Conservation (phyloP, 2,113 vertebrate species). For the Arizona elegans region DNA sequence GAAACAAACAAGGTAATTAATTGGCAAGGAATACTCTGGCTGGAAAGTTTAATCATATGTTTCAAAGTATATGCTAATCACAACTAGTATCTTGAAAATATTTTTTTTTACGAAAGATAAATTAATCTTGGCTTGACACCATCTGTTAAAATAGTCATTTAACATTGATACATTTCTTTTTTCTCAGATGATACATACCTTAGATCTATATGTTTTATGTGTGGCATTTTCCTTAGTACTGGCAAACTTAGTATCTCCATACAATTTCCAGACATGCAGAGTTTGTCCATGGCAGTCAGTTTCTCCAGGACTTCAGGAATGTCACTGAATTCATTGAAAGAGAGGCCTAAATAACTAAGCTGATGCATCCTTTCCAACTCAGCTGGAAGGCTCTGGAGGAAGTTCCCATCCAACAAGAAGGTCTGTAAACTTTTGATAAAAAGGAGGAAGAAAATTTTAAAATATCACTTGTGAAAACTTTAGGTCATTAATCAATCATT, state of each 20-base stretch:
- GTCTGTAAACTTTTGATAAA: constrained; percentile 86
- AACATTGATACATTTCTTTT: not conserved
- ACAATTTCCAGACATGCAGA: constrained; percentile 95
- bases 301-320: constrained; percentile 90
- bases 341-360: constrained; percentile 88
- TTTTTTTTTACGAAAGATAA: not conserved
- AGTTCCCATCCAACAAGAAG: constrained; percentile 93
- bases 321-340: constrained; percentile 91
- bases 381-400: constrained; percentile 82
- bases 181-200: constrained; percentile 69
- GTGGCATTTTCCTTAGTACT: constrained; percentile 81
- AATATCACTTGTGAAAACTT: not conserved
- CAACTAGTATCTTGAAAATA: not conserved
- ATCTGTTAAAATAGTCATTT: constrained; percentile 12
- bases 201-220: constrained; percentile 90
- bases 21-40: not conserved
- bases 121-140: not conserved
- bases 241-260: constrained; percentile 80
- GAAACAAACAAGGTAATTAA: not conserved
- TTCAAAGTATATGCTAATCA: not conserved
- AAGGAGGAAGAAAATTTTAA: not conserved
- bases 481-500: not conserved
- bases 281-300: constrained; percentile 85
- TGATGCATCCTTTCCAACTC: constrained; percentile 87
- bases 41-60: not conserved